phyloP scores from a whole-genome alignment of 2,888 invertebrate species.

The Apotomis capreana region DNA sequence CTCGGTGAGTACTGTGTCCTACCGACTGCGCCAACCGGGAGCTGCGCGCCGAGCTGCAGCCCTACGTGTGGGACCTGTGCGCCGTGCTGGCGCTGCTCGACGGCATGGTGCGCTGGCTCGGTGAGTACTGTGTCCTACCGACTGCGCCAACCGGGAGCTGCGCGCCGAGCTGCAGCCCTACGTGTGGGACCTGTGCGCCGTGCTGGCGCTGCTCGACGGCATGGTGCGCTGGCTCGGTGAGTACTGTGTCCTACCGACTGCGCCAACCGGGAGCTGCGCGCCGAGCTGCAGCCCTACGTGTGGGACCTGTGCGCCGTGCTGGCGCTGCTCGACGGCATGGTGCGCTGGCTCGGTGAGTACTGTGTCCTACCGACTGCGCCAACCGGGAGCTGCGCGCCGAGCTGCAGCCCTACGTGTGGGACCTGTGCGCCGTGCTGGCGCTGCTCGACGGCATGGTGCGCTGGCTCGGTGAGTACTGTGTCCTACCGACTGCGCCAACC shows the following conservation, averaged over 20 bases:
- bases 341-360: constrained; percentile 66
- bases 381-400: constrained; percentile 10
- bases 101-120: constrained; percentile 2
- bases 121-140: background rate
- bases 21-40: constrained; percentile 3
- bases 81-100: constrained; percentile 5
- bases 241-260: constrained; percentile 51
- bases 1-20: background rate
- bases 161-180: constrained; percentile 3
- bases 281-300: constrained; percentile 13
- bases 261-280: constrained; percentile 14
- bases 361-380: constrained; percentile 54
- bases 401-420: constrained; percentile 15
- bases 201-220: constrained; percentile 2
- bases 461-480: too few species aligned
- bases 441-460: too few species aligned
- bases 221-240: constrained; percentile 90
- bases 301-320: constrained; percentile 14
- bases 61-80: constrained; percentile 14
- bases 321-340: background rate
- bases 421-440: constrained; percentile 11
- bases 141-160: constrained; percentile 5
- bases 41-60: constrained; percentile 10
- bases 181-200: constrained; percentile 4
- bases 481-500: constrained; percentile 32